Base-by-base conservation (phyloP, 92 coral and sea anemone species). In the Blastomussa wellsi region DNA sequence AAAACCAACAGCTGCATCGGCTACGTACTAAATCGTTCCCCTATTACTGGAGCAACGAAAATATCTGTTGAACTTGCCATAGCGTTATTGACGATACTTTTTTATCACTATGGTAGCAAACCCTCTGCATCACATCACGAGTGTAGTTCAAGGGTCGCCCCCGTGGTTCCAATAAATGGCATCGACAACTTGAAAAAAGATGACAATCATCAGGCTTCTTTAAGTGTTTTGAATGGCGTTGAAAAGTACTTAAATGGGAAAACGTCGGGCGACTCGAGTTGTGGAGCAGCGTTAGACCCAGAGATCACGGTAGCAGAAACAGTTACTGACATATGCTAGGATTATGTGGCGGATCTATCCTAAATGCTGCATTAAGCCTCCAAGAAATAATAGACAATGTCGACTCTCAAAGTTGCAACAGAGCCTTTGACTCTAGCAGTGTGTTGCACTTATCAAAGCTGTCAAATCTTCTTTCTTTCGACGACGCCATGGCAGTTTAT, bases 131-230 rank as follows among this genome's bases (percentile, higher is more conserved):
- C 57, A 28, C 39, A 17, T 32, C 93, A 90, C 49, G 44, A 66
- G 3, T 90, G 93, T 51, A 90, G 82, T 69, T 33, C 69, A 36
- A 82, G 91, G 42, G 84, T 90, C 22, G 83, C 32, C 66, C 91
- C 88, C 15, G 73, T 77, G 16, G 67, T 83, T 55, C 93, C 93
- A 28, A 33, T 65, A 26, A 65, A 28, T 28, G 35, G 71, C 71
- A 65, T 65, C 16, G 71, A 65, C 37, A 65, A 65, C 22, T 26
- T 65, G 14, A n/a, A 65, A 7, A 29, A 65, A 29, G 35, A 65
- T 65, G 35, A 28, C 36, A 65, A 6, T 65, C 71, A 14, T 65
- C 35, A 26, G 17, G 36, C 35, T 6, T 26, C 12, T 10, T 65
- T 65, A 12, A n/a, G 7, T 14, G 36, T 26, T 65, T n/a, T 29